A percentile compares a stretch with the other conserved stretches of the same genome.
Conservation (phyloP, 2,797 vertebrate genomes). For the Hozukius guyotensis region DNA sequence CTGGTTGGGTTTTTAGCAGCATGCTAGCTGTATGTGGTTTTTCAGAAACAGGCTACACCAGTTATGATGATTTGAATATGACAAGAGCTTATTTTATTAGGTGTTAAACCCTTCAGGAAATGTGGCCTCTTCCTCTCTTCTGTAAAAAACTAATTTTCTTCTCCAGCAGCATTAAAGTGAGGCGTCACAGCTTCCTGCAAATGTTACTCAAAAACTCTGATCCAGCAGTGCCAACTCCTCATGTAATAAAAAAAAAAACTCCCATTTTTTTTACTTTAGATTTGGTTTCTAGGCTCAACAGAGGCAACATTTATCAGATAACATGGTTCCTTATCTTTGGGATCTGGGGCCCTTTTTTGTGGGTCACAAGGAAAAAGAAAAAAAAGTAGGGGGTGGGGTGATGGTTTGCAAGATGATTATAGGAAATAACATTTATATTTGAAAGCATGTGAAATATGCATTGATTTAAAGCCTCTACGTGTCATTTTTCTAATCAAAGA, state of each 20-base stretch:
- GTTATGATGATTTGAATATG: background rate
- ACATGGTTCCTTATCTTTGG: background rate
- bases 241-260: background rate
- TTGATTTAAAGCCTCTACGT: background rate
- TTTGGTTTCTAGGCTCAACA: background rate
- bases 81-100: background rate
- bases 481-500: background rate
- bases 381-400: background rate
- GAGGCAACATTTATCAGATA: background rate
- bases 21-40: background rate
- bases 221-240: background rate
- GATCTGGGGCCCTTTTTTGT: background rate
- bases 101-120: background rate
- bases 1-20: background rate
- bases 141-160: background rate
- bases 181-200: conserved; percentile 19
- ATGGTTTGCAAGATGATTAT: background rate
- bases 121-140: background rate
- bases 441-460: background rate
- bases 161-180: background rate
- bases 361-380: background rate
- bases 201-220: background rate
- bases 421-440: background rate
- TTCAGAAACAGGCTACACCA: background rate
- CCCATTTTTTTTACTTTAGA: background rate